phyloP scores from a whole-genome alignment of 2,888 invertebrate genomes.

The Drosophila falleni region DNA sequence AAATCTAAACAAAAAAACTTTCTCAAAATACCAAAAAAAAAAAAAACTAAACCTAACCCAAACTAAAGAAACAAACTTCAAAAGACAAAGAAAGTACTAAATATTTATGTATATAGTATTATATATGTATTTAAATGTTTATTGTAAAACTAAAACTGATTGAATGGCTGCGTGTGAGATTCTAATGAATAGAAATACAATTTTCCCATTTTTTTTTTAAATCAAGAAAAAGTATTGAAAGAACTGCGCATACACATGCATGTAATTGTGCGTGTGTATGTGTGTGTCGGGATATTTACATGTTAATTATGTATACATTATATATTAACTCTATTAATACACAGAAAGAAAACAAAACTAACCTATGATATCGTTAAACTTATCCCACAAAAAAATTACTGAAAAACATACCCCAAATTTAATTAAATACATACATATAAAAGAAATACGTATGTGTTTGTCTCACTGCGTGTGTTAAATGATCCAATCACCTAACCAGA shows the following conservation, averaged over 20 bases:
- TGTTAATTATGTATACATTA: constrained; percentile 28
- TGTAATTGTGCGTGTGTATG: constrained; percentile 3
- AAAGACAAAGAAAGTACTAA: not conserved
- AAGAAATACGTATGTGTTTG: constrained; percentile 13
- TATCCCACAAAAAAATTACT: constrained; percentile 1
- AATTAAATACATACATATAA: not conserved
- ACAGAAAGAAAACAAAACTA: constrained; percentile 4
- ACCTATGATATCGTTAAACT: constrained; percentile 24
- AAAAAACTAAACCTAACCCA: constrained; percentile 5
- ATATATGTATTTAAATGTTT: constrained; percentile 55
- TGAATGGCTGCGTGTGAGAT: constrained; percentile 38
- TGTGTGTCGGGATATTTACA: constrained; percentile 27
- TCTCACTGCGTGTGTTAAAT: constrained; percentile 21
- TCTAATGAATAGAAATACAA: constrained; percentile 14
- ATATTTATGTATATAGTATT: constrained; percentile 46
- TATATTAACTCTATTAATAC: constrained; percentile 7
- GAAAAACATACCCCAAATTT: constrained; percentile 1
- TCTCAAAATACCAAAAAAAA: constrained; percentile 4
- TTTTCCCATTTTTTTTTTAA: constrained; percentile 1
- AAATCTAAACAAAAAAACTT: constrained; percentile 15
- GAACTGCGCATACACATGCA: constrained; percentile 13
- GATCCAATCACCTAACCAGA: constrained; percentile 12
- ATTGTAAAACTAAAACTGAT: constrained; percentile 50
- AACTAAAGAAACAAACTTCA: constrained; percentile 14
- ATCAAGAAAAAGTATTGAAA: constrained; percentile 8